These are phyloP conservation scores for Caradrina kadenii DNA, from an alignment of 2,888 invertebrate species.

Conservation along the genomic window DNA sequence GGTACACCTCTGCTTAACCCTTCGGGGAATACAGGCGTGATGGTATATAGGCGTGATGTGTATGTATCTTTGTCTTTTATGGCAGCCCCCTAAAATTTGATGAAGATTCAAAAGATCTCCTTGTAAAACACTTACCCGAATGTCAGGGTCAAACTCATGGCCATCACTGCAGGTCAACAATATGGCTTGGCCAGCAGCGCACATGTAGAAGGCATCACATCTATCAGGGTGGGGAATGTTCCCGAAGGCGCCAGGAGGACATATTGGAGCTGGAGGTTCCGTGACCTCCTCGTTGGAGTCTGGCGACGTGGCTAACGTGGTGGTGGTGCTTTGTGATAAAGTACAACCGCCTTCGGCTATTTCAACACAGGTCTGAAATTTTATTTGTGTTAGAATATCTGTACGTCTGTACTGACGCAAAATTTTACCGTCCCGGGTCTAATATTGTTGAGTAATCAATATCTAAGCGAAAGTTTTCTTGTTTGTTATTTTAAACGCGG, in stretches of 20 bases:
- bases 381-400: not conserved
- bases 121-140: constrained; percentile 2
- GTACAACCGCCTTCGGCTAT: constrained; percentile 40
- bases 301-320: not conserved
- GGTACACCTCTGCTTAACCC: too few species aligned
- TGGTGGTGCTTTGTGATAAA: constrained; percentile 4
- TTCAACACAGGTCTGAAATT: constrained; percentile 28
- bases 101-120: too few species aligned
- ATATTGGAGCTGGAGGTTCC: constrained; percentile 35
- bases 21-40: too few species aligned
- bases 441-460: too few species aligned
- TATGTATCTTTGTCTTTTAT: too few species aligned
- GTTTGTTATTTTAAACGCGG: too few species aligned
- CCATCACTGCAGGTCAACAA: constrained; percentile 63
- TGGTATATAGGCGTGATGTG: too few species aligned
- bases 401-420: too few species aligned
- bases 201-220: constrained; percentile 69
- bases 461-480: too few species aligned
- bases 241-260: constrained; percentile 63
- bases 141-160: constrained; percentile 64
- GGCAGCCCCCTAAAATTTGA: too few species aligned
- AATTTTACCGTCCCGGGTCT: too few species aligned
- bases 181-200: constrained; percentile 59
- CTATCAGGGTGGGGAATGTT: constrained; percentile 64
- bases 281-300: too few species aligned